Base-by-base conservation (phyloP, 2,888 invertebrate species). In the Chalcosyrphus nemorum region DNA sequence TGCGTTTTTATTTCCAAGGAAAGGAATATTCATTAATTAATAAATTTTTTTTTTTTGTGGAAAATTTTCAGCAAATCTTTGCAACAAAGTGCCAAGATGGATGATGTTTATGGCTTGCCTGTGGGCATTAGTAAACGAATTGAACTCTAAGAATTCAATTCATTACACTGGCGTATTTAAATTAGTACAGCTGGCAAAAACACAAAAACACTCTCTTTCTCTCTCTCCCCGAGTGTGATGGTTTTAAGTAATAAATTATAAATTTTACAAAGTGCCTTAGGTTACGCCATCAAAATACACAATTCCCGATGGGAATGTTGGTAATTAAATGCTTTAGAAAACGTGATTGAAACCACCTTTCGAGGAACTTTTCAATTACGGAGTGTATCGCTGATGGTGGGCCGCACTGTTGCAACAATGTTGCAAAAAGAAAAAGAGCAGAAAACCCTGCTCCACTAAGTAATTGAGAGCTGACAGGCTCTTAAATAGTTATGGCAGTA, bases 261-360 rank as follows among this genome's bases (percentile, higher is more conserved):
- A 29, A 19, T 47, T 19, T 32, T 63, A 19, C 47, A 65, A n/a
- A 50, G 27, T 19, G 17, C 17, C 9, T n/a, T 45, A 32, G 35
- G 65, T 66, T 74, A 52, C 66, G 59, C 29, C 72, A 75, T 63
- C 13, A 13, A n/a, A 61, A 63, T 11, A 32, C 32, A 24, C 21
- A 63, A 32, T 43, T 50, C 41, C 50, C 70, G 50, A 70, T 45
- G 76, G 63, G 35, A n/a, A n/a, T n/a, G n/a, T 43, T n/a, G 21
- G 50, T 70, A 76, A 76, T 70, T 45, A 56, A 43, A 71, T 24
- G 63, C n/a, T 56, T 61, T 61, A 15, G n/a, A n/a, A n/a, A 15
- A 70, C 70, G 63, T 76, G 81, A 75, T 81, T 80, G 50, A 61
- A 70, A 61, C 76, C 68, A 70, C 76, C 76, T 76, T 52, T 76